Percentiles rank a stretch among this genome's conserved stretches.
Evolutionary conservation across 1,140 invertebrate species (phyloP).

Genomic region (Periplaneta americana): DNA sequence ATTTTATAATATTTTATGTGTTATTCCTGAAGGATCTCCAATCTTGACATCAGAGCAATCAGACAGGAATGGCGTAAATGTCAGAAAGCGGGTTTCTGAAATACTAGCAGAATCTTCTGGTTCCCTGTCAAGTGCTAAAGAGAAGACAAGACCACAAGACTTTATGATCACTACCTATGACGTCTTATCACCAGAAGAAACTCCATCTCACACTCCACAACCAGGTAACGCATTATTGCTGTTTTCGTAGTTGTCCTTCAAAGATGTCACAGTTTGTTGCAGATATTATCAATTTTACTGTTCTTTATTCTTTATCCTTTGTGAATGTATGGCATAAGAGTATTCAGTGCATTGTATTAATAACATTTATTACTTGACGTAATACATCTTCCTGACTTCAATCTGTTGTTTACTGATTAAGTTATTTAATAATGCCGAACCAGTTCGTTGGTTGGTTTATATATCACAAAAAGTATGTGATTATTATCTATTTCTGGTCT

Average conservation of each 20-base stretch:
- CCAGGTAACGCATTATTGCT: not conserved
- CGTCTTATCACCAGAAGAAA: slow-evolving; percentile 5
- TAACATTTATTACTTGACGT: no score
- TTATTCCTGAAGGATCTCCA: not conserved
- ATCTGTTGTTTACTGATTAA: no score
- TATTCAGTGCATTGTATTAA: no score
- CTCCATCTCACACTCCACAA: not conserved
- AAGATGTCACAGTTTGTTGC: no score
- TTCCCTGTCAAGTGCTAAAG: not conserved
- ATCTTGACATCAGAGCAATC: not conserved
- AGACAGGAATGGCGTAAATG: not conserved
- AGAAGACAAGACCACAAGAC: slow-evolving; percentile 1
- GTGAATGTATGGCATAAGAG: no score
- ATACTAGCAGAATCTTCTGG: slow-evolving; percentile 1
- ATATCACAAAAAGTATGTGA: no score
- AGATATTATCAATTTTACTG: no score
- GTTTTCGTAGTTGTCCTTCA: not conserved
- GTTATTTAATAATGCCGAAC: no score
- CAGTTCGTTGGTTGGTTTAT: no score
- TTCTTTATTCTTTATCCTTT: no score
- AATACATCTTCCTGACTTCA: no score
- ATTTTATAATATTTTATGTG: not conserved
- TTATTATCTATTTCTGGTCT: no score
- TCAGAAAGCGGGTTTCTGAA: slow-evolving; percentile 4
- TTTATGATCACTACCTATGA: slow-evolving; percentile 14